These are phyloP conservation scores for Protonibea diacanthus DNA, from an alignment of 2,797 vertebrate genomes.

Conservation along the genomic window DNA sequence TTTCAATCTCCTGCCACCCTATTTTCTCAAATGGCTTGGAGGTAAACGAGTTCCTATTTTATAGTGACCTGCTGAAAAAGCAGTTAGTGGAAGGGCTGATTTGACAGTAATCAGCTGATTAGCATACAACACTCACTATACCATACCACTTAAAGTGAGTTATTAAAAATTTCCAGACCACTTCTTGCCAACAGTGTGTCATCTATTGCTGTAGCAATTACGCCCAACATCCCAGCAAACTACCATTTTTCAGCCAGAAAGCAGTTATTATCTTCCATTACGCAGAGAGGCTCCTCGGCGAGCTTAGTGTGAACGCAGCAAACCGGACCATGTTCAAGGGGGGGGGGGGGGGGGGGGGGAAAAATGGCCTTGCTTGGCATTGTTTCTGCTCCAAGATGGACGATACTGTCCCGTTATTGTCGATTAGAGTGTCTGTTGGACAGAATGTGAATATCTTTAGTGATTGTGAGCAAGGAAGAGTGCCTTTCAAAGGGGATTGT, in stretches of 20 bases:
- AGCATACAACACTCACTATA: constrained; percentile 40
- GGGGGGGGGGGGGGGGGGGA: too few species aligned
- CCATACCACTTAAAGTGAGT: constrained; percentile 49
- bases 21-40: constrained; percentile 38
- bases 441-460: constrained; percentile 82
- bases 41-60: constrained; percentile 41
- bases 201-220: constrained; percentile 53
- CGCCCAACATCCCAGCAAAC: constrained; percentile 51
- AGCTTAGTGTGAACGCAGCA: constrained; percentile 30
- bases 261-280: constrained; percentile 68
- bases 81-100: constrained; percentile 32
- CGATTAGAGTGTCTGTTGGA: constrained; percentile 76
- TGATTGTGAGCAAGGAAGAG: constrained; percentile 81
- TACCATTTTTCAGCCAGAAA: constrained; percentile 56
- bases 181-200: constrained; percentile 50
- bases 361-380: constrained; percentile 51
- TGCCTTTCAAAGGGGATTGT: constrained; percentile 82
- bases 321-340: constrained; percentile 32
- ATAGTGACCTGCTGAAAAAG: constrained; percentile 22
- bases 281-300: constrained; percentile 51
- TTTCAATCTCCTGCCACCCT: constrained; percentile 36
- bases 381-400: constrained; percentile 74
- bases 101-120: constrained; percentile 62
- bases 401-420: constrained; percentile 72
- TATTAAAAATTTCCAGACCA: constrained; percentile 52